A percentile compares a stretch with the other conserved stretches of the same genome.
These are phyloP conservation scores for Phyllotreta striolata DNA, from an alignment of 2,888 invertebrate genomes.

Conservation along the genomic window DNA sequence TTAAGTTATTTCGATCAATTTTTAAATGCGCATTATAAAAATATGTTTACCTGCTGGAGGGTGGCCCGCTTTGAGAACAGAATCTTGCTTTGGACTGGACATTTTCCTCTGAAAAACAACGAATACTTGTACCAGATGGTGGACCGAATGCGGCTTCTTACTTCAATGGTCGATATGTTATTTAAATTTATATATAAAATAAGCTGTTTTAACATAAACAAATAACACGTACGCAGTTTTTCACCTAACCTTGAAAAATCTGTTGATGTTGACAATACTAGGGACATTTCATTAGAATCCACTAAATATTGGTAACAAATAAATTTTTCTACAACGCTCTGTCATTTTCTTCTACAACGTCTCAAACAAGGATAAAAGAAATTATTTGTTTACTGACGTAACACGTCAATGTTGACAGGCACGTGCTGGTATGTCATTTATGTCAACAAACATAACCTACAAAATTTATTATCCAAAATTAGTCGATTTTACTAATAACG, in stretches of 20 bases:
- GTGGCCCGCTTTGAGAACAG: conserved; percentile 84
- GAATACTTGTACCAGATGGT: conserved; percentile 24
- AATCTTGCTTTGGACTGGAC: conserved; percentile 69
- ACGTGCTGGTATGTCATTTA: too few species aligned
- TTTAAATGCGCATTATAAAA: conserved; percentile 14
- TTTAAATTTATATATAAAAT: conserved; percentile 29
- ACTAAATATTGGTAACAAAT: neutral
- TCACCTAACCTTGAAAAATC: conserved; percentile 29
- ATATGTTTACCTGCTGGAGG: conserved; percentile 82
- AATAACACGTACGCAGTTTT: conserved; percentile 36
- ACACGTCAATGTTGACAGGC: neutral
- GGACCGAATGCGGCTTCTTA: conserved; percentile 19
- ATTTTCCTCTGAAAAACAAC: conserved; percentile 50
- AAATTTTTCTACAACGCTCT: too few species aligned
- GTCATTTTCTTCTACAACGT: neutral
- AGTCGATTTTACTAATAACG: neutral
- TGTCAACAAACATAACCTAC: too few species aligned
- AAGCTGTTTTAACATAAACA: conserved; percentile 19
- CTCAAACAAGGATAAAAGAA: neutral
- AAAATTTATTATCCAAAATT: too few species aligned
- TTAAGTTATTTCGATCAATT: neutral
- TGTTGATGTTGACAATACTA: conserved; percentile 6
- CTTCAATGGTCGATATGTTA: conserved; percentile 35
- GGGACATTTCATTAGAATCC: conserved; percentile 6
- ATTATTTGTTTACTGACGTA: neutral